A percentile compares a stretch with the other conserved stretches of the same genome.
These are phyloP conservation scores for Hipposideros armiger DNA, from an alignment of 2,113 vertebrate species.

Conservation along the genomic window DNA sequence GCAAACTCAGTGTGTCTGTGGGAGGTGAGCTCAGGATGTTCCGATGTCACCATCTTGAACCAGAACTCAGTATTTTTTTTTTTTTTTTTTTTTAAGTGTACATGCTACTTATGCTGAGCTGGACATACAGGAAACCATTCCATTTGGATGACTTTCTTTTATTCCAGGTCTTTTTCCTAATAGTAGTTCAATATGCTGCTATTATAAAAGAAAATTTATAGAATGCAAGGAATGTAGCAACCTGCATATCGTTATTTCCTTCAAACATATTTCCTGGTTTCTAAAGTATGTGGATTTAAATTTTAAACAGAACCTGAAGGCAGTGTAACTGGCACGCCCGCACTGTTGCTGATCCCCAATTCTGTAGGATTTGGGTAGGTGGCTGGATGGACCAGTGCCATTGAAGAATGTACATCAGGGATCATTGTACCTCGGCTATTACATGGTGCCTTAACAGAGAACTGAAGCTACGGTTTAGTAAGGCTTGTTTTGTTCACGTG, in stretches of 20 bases:
- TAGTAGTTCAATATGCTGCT: conserved; percentile 92
- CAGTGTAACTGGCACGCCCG: conserved; percentile 92
- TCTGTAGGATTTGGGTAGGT: conserved; percentile 90
- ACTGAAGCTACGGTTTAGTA: conserved; percentile 92
- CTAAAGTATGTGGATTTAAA: conserved; percentile 88
- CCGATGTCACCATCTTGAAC: background rate
- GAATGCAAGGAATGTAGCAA: conserved; percentile 93
- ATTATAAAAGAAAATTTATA: conserved; percentile 90
- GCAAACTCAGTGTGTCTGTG: fast-evolving
- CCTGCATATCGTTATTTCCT: conserved; percentile 89
- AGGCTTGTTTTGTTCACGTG: conserved; percentile 88
- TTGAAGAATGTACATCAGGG: conserved; percentile 94
- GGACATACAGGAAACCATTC: conserved; percentile 90
- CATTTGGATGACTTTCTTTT: conserved; percentile 90
- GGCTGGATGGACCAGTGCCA: conserved; percentile 92
- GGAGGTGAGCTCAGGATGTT: background rate
- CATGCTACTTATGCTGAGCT: conserved; percentile 89
- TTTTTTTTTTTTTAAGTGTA: conserved; percentile 88
- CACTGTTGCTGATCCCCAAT: conserved; percentile 89
- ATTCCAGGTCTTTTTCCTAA: conserved; percentile 90
- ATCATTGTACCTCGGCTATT: conserved; percentile 94
- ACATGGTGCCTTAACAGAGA: conserved; percentile 94
- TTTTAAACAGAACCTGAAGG: conserved; percentile 89
- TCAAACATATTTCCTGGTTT: conserved; percentile 89
- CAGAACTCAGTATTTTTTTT: background rate